A percentile compares a stretch with the other conserved stretches of the same genome.
phyloP scores from a whole-genome alignment of 2,113 vertebrate genomes.

The Rhea pennata region DNA sequence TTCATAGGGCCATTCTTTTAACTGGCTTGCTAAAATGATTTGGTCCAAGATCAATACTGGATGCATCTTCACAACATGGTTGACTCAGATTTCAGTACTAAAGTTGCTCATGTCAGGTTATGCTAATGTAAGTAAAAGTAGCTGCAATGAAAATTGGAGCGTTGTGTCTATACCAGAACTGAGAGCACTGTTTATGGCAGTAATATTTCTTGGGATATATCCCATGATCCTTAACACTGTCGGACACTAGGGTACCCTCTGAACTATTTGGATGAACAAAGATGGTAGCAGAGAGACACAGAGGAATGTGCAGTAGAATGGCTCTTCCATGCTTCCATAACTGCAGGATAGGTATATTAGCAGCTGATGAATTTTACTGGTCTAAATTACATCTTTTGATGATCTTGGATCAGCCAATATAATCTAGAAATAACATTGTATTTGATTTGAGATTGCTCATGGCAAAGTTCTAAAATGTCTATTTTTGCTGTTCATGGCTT shows the following conservation, averaged over 20 bases:
- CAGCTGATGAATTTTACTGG: neutral
- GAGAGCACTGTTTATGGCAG: neutral
- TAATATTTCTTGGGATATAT: neutral
- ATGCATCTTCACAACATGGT: neutral
- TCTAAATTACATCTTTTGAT: neutral
- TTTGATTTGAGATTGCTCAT: neutral
- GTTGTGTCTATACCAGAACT: neutral
- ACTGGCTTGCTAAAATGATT: neutral
- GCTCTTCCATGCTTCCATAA: neutral
- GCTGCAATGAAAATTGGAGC: neutral
- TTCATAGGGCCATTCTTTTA: neutral
- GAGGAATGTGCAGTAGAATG: neutral
- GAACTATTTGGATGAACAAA: neutral
- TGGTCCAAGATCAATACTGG: neutral
- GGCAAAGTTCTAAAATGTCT: neutral
- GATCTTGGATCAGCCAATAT: neutral
- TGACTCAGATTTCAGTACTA: neutral
- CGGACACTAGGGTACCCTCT: neutral
- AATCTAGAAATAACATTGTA: neutral
- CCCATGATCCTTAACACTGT: neutral
- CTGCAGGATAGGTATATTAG: neutral
- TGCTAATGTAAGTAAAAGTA: neutral
- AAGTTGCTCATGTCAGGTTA: neutral
- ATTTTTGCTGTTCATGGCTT: neutral
- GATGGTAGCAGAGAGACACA: neutral